Conservation (phyloP, 2,888 invertebrate genomes). For the Xestia ashworthii region DNA sequence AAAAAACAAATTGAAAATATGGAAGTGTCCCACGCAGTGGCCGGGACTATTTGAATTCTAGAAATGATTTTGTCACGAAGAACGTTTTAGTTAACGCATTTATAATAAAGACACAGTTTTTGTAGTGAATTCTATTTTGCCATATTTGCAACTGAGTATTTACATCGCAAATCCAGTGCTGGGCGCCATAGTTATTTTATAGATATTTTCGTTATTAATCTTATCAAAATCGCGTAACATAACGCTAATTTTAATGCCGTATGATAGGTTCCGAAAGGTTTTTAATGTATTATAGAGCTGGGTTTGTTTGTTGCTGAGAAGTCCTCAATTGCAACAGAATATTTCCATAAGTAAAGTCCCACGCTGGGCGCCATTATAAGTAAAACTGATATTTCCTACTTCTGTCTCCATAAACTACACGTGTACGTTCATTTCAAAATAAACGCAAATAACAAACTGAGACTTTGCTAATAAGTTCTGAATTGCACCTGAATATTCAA, state of each 20-base stretch:
- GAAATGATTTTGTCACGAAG: neutral
- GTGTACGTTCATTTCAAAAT: neutral
- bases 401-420: neutral
- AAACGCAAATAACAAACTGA: neutral
- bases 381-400: neutral
- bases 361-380: neutral
- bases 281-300: no score
- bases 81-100: neutral
- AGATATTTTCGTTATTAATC: neutral
- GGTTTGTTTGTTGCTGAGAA: no score
- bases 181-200: neutral
- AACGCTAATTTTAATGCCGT: neutral
- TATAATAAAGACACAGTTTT: neutral
- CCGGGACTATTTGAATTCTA: neutral
- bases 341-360: neutral
- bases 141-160: neutral
- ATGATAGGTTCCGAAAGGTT: neutral
- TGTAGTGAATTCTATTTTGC: neutral
- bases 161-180: neutral
- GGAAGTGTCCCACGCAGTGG: neutral
- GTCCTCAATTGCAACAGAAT: no score
- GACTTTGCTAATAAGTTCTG: neutral
- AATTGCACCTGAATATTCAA: conserved; percentile 2
- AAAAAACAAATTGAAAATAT: neutral
- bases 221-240: neutral